Evolutionary conservation across 2,888 invertebrate species (phyloP).

Genomic region (Leptinotarsa rubiginosa): DNA sequence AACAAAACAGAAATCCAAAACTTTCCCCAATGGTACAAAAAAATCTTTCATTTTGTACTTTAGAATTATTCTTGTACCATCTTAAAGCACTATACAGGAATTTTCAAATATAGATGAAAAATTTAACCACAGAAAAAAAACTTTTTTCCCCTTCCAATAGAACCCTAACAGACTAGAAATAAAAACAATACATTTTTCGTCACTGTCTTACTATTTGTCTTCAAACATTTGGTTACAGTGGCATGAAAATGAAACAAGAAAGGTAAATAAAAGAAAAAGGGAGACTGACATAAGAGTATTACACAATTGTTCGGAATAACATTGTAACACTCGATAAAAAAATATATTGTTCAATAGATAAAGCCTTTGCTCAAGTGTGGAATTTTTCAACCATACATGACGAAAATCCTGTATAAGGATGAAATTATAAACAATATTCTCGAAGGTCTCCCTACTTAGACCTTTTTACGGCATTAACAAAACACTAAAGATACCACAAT

Average conservation of each 20-base stretch:
- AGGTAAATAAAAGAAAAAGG: too few species aligned
- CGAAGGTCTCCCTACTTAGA: slow-evolving; percentile 2
- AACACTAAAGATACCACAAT: slow-evolving; percentile 8
- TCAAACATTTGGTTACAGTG: too few species aligned
- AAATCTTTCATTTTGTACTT: slow-evolving; percentile 37
- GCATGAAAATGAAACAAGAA: too few species aligned
- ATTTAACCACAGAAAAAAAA: background rate
- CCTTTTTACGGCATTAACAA: background rate
- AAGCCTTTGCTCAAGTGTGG: slow-evolving; percentile 1
- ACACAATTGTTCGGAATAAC: background rate
- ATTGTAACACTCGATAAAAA: background rate
- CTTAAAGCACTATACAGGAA: slow-evolving; percentile 40
- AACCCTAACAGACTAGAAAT: background rate
- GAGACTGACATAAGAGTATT: background rate
- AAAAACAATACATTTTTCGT: background rate
- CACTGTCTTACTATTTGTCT: too few species aligned
- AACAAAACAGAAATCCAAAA: slow-evolving; percentile 14
- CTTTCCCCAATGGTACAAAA: slow-evolving; percentile 5
- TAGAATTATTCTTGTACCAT: slow-evolving; percentile 42
- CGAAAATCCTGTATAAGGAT: background rate
- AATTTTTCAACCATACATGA: slow-evolving; percentile 6
- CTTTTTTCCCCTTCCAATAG: background rate
- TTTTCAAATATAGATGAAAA: slow-evolving; percentile 23
- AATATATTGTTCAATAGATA: background rate
- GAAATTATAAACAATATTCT: background rate